Evolutionary conservation across 2,888 invertebrate species (phyloP).

Genomic region (Sialis lutaria): DNA sequence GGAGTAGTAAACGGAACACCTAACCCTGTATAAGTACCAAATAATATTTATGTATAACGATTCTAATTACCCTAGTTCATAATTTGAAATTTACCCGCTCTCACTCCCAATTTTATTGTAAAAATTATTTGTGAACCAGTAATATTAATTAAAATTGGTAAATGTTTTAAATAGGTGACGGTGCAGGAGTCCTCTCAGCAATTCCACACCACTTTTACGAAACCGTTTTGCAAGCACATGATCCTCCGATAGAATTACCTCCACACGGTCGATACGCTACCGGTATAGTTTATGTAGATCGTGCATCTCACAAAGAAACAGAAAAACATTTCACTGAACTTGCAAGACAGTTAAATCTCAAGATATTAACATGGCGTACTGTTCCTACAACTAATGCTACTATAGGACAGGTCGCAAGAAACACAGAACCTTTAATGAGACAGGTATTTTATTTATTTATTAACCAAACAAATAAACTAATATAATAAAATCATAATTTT

Average conservation of each 20-base stretch:
- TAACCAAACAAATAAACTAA: not conserved
- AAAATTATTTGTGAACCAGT: too few relatives aligned
- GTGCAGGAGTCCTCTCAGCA: constrained; percentile 91
- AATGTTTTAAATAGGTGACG: constrained; percentile 43
- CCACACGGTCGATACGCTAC: constrained; percentile 84
- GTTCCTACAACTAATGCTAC: constrained; percentile 74
- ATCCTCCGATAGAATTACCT: constrained; percentile 50
- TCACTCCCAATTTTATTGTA: too few relatives aligned
- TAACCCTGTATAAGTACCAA: too few relatives aligned
- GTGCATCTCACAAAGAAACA: constrained; percentile 57
- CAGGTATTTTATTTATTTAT: constrained; percentile 42
- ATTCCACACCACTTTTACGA: constrained; percentile 91
- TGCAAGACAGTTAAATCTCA: constrained; percentile 61
- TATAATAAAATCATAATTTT: not conserved
- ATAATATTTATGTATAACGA: too few relatives aligned
- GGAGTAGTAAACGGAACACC: too few relatives aligned
- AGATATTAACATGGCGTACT: constrained; percentile 85
- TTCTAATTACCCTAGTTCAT: too few relatives aligned
- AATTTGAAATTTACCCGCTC: too few relatives aligned
- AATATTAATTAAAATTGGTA: too few relatives aligned
- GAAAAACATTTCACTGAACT: constrained; percentile 68
- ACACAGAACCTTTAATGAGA: constrained; percentile 89
- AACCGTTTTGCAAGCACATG: constrained; percentile 36
- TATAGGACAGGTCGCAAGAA: constrained; percentile 83
- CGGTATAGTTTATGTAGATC: constrained; percentile 88